phyloP scores from a whole-genome alignment of 2,888 invertebrate species.

The Laspeyria flexula region DNA sequence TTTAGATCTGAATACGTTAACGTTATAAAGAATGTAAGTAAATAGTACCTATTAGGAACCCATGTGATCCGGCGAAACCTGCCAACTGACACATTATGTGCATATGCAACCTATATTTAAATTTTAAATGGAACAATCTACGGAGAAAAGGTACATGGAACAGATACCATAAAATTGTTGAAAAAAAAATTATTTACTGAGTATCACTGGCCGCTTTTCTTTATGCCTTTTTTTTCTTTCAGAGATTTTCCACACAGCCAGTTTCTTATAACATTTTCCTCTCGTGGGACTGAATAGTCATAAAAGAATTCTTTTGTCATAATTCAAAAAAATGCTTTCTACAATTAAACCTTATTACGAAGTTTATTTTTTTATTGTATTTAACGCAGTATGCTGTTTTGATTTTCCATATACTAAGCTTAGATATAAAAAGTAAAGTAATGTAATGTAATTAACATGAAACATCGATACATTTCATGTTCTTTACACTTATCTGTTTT shows the following conservation, averaged over 20 bases:
- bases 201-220: conserved; percentile 11
- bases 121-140: neutral
- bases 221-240: neutral
- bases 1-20: too few relatives aligned
- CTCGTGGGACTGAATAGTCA: neutral
- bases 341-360: neutral
- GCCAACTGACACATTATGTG: neutral
- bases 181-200: conserved; percentile 9
- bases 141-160: neutral
- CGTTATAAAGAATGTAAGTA: too few relatives aligned
- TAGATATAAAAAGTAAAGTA: too few relatives aligned
- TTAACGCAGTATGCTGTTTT: too few relatives aligned
- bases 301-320: neutral
- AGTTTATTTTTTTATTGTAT: too few relatives aligned
- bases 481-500: too few relatives aligned
- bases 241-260: neutral
- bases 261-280: conserved; percentile 1
- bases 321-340: neutral
- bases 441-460: too few relatives aligned
- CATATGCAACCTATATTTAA: neutral
- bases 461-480: too few relatives aligned
- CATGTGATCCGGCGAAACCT: neutral
- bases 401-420: too few relatives aligned
- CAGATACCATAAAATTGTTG: conserved; percentile 1
- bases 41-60: too few relatives aligned